A percentile compares a stretch with the other conserved stretches of the same genome.
Conservation (phyloP, 2,113 vertebrate genomes). For the Myotis lucifugus region DNA sequence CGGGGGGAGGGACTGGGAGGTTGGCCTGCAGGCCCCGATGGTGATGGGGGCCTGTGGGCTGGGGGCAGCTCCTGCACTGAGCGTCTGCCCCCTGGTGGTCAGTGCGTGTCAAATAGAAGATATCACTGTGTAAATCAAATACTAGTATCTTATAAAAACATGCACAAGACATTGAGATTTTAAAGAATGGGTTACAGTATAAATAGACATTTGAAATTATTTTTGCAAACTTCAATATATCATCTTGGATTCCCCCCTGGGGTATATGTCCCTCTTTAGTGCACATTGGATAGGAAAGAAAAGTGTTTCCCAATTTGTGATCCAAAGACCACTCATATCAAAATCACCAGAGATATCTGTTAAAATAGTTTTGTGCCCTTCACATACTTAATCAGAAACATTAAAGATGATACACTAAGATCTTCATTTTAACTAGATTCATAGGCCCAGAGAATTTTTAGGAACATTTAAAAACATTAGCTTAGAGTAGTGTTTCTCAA, state of each 20-base stretch:
- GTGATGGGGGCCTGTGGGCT: no score
- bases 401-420: background rate
- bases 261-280: background rate
- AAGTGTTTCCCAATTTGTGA: background rate
- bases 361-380: constrained; percentile 6
- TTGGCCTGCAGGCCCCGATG: no score
- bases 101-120: no score
- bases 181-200: background rate
- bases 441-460: background rate
- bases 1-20: no score
- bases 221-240: background rate
- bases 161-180: background rate
- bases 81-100: no score
- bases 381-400: background rate
- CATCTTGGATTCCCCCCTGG: background rate
- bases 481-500: background rate
- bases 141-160: no score
- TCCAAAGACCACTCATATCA: background rate
- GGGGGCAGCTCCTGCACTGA: no score
- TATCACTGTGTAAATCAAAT: background rate
- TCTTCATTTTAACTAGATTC: background rate
- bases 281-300: background rate
- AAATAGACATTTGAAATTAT: background rate
- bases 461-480: background rate
- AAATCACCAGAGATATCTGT: background rate